Conservation (phyloP, 2,113 vertebrate genomes). For the Oncorhynchus gorbuscha region DNA sequence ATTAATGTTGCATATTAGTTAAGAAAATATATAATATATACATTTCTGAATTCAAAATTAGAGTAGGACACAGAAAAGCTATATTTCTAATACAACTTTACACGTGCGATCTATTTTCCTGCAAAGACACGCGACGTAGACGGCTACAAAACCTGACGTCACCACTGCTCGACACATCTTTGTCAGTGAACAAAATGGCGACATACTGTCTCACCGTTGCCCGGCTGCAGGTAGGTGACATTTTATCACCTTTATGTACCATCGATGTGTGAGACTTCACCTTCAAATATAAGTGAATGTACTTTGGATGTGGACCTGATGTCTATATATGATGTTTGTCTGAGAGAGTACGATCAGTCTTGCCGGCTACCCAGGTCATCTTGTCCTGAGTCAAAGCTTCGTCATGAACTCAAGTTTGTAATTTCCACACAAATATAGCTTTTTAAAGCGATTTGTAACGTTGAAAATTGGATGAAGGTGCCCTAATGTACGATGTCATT, state of each 20-base stretch:
- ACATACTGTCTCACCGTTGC: slow-evolving; percentile 79
- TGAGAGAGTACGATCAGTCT: not conserved
- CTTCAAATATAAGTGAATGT: not conserved
- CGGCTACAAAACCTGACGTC: slow-evolving; percentile 61
- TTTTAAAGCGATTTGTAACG: not conserved
- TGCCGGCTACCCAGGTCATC: slow-evolving; percentile 56
- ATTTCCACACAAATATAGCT: not conserved
- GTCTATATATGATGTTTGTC: not conserved
- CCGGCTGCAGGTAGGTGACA: slow-evolving; percentile 79
- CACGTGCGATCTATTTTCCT: not conserved
- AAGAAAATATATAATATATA: not conserved
- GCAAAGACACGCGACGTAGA: not conserved
- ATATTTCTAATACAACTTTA: not conserved
- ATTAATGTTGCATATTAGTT: not conserved
- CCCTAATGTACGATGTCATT: not conserved
- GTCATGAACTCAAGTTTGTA: not conserved
- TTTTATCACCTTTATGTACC: not conserved
- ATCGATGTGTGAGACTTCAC: too few relatives aligned
- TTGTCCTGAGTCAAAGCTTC: slow-evolving; percentile 41
- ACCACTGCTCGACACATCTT: slow-evolving; percentile 78
- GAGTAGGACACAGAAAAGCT: not conserved
- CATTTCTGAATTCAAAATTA: not conserved
- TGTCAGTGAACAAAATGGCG: slow-evolving; percentile 91
- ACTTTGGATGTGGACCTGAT: not conserved
- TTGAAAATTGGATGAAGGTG: not conserved